A percentile compares a stretch with the other conserved stretches of the same genome.
These are phyloP conservation scores for Cebuella pygmaea DNA, from an alignment of 2,797 vertebrate genomes.

Conservation along the genomic window DNA sequence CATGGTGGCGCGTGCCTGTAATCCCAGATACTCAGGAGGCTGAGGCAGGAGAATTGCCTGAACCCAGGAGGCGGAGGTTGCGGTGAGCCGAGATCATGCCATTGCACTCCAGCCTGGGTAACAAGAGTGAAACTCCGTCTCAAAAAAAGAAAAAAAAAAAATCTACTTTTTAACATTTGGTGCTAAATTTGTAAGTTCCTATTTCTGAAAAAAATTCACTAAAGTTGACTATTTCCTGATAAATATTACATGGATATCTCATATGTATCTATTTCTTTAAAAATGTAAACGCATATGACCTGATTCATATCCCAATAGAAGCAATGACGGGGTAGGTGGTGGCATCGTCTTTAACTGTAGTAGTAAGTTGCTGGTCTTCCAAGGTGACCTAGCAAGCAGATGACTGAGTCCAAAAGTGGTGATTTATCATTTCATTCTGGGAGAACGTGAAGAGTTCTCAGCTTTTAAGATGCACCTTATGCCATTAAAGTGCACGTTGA, in stretches of 20 bases:
- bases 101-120: too few species aligned
- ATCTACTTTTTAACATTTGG: not conserved
- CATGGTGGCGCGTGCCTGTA: too few species aligned
- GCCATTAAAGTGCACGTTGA: not conserved
- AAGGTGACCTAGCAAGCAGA: slow-evolving; percentile 56
- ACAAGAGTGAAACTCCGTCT: too few species aligned
- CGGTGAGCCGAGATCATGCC: too few species aligned
- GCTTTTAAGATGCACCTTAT: not conserved
- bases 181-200: slow-evolving; percentile 22
- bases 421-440: slow-evolving; percentile 54
- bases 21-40: too few species aligned
- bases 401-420: slow-evolving; percentile 49
- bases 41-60: too few species aligned
- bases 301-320: not conserved
- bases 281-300: not conserved
- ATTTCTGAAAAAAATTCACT: slow-evolving; percentile 1
- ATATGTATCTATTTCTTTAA: not conserved
- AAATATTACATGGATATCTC: not conserved
- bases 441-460: slow-evolving; percentile 4
- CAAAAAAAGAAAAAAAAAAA: not conserved
- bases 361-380: not conserved
- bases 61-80: too few species aligned
- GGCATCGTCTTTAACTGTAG: not conserved
- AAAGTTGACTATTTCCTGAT: not conserved
- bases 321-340: not conserved